phyloP scores from a whole-genome alignment of 2,888 invertebrate species.

The Epinotia ramella region DNA sequence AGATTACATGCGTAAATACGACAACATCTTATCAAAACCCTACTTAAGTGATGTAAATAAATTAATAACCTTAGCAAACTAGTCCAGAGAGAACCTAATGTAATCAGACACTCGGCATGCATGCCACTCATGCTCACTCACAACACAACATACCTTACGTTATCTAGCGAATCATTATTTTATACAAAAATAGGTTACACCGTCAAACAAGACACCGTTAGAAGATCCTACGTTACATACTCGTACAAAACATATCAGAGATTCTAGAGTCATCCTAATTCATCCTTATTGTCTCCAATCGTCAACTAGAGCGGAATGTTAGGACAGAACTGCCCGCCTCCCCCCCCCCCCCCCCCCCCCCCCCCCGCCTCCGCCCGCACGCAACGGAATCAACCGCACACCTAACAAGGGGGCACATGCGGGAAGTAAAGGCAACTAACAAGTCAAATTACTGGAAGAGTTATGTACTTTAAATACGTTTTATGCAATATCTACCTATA shows the following conservation, averaged over 20 bases:
- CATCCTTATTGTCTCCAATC: constrained; percentile 51
- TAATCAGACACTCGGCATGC: constrained; percentile 31
- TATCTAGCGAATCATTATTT: constrained; percentile 45
- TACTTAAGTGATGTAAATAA: constrained; percentile 43
- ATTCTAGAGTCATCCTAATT: constrained; percentile 31
- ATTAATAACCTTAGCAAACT: constrained; percentile 41
- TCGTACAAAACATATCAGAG: constrained; percentile 34
- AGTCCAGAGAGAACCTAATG: constrained; percentile 33
- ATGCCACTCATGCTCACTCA: constrained; percentile 39
- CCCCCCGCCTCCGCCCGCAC: neutral
- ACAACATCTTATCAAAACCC: constrained; percentile 44
- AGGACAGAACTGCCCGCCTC: constrained; percentile 12
- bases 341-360: neutral
- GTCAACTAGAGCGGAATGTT: constrained; percentile 52
- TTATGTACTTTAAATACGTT: constrained; percentile 38
- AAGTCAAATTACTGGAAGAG: constrained; percentile 21
- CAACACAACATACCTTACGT: constrained; percentile 37
- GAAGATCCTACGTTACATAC: constrained; percentile 25
- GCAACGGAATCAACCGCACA: neutral
- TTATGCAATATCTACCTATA: constrained; percentile 26
- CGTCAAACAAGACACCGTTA: constrained; percentile 41
- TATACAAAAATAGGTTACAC: constrained; percentile 56
- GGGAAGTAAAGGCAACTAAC: neutral
- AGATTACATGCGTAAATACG: constrained; percentile 49
- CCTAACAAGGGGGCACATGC: constrained; percentile 8